Base-by-base conservation (phyloP, 1,140 invertebrate species). In the Coptotermes formosanus region DNA sequence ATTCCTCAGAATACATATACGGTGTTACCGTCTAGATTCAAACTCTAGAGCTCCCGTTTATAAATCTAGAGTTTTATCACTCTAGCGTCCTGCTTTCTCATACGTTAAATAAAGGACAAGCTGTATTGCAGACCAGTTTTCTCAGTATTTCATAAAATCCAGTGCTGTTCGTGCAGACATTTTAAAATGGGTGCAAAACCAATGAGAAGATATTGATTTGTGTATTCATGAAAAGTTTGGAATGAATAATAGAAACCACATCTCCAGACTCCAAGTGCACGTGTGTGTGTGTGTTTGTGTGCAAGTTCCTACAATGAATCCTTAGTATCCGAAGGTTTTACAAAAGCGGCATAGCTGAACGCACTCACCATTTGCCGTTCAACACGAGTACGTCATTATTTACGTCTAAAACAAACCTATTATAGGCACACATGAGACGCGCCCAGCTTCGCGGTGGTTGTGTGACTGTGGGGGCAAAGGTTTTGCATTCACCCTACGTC, bases 131-230 rank as follows among this genome's bases (percentile, higher is more conserved):
- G 38, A 2, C 38, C 38, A 38, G 52, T 16, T 21, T 4, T 19
- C 19, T 55, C 52, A 21, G 52, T 19, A 19, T 4, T 55, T 4
- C 19, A 19, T 21, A 55, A 12, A 12, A 55, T 19, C 52, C 19
- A 21, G 11, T 19, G 52, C 3, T 55, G 52, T 4, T 55, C 14
- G 21, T 2, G 52, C 19, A 55, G 19, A 21, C 14, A 16, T 19
- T 55, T 48, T 55, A 55, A 55, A 12, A 21, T 55, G 6, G 7
- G 52, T 55, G 3, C 52, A 55, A 12, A 55, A 75, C 64, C 25
- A 30, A 75, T 75, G n/a, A 75, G 64, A 30, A 75, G 64, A 75
- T 75, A 75, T 75, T 75, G 64, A 75, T 75, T 75, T 75, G 64
- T 75, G 64, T 75, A 30, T 75, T 30, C n/a, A 75, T 75, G n/a